Conservation (phyloP, 2,888 invertebrate genomes). For the Kuschelorhynchus macadamiae region DNA sequence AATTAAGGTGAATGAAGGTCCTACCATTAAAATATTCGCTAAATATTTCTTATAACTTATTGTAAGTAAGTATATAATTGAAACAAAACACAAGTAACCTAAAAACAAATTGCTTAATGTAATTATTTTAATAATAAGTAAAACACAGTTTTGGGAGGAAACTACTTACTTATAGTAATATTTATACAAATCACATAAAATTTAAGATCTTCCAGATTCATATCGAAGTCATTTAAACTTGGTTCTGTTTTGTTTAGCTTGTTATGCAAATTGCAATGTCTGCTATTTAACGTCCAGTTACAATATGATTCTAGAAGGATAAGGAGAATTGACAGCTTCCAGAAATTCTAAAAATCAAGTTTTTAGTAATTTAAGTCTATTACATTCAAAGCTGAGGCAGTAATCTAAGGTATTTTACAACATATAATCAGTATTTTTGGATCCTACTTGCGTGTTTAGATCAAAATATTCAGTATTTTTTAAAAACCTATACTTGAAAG, state of each 20-base stretch:
- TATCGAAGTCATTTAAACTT: conserved; percentile 54
- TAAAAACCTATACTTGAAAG: too few species aligned
- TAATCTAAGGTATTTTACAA: too few species aligned
- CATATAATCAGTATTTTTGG: too few species aligned
- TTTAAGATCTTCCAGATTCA: conserved; percentile 61
- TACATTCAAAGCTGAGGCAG: too few species aligned
- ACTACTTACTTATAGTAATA: conserved; percentile 58
- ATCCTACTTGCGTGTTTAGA: too few species aligned
- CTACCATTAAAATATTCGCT: background rate
- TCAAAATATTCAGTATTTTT: too few species aligned
- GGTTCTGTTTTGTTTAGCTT: conserved; percentile 52
- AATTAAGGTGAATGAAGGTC: conserved; percentile 58
- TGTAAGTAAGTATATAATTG: conserved; percentile 59
- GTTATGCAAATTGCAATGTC: conserved; percentile 32
- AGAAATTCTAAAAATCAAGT: conserved; percentile 62
- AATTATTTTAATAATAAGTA: too few species aligned
- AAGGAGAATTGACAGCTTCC: conserved; percentile 84
- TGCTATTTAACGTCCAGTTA: conserved; percentile 71
- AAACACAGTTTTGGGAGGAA: too few species aligned
- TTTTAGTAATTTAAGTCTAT: too few species aligned
- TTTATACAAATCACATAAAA: conserved; percentile 62
- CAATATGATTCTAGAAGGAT: conserved; percentile 86
- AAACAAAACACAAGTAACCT: conserved; percentile 61
- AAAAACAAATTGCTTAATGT: too few species aligned
- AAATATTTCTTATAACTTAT: conserved; percentile 50